Conservation (phyloP, 2,888 invertebrate species). For the Rhingia rostrata region DNA sequence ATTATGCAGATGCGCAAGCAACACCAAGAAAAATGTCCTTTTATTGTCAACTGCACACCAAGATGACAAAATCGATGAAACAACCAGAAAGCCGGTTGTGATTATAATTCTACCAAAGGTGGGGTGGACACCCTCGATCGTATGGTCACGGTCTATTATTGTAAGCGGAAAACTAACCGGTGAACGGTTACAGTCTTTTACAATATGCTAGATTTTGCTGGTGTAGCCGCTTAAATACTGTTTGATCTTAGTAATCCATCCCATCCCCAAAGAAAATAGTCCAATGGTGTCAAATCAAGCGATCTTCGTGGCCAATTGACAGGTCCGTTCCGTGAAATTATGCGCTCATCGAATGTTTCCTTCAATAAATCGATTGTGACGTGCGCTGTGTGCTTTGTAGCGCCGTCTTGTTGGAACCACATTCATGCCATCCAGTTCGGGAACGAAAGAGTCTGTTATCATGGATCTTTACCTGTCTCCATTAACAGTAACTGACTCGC, state of each 20-base stretch:
- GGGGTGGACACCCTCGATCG: conserved; percentile 31
- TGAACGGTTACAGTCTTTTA: conserved; percentile 39
- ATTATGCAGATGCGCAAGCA: conserved; percentile 28
- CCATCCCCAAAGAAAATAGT: no score
- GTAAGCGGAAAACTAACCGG: conserved; percentile 42
- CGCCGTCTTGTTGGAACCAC: no score
- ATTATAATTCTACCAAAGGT: conserved; percentile 24
- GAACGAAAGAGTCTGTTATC: no score
- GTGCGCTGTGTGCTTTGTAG: no score
- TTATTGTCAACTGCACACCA: conserved; percentile 38
- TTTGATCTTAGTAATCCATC: conserved; percentile 24
- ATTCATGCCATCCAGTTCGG: no score
- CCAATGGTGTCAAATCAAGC: no score
- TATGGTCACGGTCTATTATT: conserved; percentile 21
- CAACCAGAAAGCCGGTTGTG: conserved; percentile 27
- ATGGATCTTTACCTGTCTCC: no score
- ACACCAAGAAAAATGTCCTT: conserved; percentile 36
- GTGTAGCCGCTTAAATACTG: conserved; percentile 16
- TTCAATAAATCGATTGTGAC: no score
- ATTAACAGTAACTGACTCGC: no score
- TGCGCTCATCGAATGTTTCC: no score
- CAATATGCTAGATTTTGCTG: conserved; percentile 36
- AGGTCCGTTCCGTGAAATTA: no score
- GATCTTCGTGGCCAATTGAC: no score
- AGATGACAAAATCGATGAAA: conserved; percentile 42